These are phyloP conservation scores for Aelia acuminata DNA, from an alignment of 2,888 invertebrate species.

Conservation along the genomic window DNA sequence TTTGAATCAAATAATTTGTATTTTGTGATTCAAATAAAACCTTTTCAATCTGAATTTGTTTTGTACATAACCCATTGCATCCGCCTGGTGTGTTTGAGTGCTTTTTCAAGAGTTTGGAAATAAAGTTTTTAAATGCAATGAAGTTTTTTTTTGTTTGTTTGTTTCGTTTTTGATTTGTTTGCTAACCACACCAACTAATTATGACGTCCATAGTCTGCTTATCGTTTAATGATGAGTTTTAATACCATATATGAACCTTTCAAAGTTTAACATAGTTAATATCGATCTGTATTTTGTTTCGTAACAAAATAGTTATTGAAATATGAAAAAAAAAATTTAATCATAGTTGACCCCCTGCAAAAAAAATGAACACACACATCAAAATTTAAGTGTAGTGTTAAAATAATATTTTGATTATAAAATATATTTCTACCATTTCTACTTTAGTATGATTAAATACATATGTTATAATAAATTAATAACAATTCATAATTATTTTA, in stretches of 20 bases:
- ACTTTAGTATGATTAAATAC: too few relatives aligned
- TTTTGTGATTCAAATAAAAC: slow-evolving; percentile 54
- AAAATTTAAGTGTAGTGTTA: too few relatives aligned
- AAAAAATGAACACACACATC: too few relatives aligned
- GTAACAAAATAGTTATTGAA: too few relatives aligned
- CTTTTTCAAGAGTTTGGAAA: slow-evolving; percentile 21
- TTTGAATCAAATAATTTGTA: slow-evolving; percentile 40
- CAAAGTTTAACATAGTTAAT: too few relatives aligned
- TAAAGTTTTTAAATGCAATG: slow-evolving; percentile 22
- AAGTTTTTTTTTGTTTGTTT: not conserved
- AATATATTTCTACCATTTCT: too few relatives aligned
- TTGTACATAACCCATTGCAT: slow-evolving; percentile 56
- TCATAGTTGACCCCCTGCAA: too few relatives aligned
- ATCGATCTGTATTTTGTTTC: too few relatives aligned
- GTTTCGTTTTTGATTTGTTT: slow-evolving; percentile 33
- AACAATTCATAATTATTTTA: not conserved
- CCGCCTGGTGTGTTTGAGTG: slow-evolving; percentile 45
- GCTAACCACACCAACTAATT: slow-evolving; percentile 34
- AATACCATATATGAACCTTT: not conserved
- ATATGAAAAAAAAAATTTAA: too few relatives aligned
- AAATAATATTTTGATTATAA: too few relatives aligned
- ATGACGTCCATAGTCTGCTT: not conserved
- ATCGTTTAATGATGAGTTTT: not conserved
- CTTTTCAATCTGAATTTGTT: slow-evolving; percentile 20
- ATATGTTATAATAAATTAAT: too few relatives aligned